These are phyloP conservation scores for Macrobrachium nipponense DNA, from an alignment of 1,140 invertebrate species.

Conservation along the genomic window DNA sequence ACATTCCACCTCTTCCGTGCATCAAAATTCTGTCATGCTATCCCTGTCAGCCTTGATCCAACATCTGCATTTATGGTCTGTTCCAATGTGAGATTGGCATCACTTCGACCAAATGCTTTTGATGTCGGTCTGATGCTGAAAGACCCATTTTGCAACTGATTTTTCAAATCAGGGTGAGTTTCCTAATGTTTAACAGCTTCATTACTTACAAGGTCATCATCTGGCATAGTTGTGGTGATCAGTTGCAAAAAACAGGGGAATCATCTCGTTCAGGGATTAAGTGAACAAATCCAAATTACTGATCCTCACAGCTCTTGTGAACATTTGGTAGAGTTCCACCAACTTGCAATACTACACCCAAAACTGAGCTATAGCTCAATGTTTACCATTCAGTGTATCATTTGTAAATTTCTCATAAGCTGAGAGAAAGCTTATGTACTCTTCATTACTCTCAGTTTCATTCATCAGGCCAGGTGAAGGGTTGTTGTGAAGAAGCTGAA, in stretches of 20 bases:
- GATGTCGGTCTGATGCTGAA: neutral
- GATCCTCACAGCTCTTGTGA: neutral
- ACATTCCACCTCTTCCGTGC: neutral
- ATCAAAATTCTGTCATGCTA: neutral
- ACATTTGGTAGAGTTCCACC: neutral
- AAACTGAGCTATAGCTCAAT: neutral
- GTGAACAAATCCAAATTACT: too few relatives aligned
- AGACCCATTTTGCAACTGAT: neutral
- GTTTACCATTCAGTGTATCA: neutral
- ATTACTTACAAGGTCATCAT: neutral
- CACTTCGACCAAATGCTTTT: neutral
- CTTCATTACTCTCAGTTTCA: too few relatives aligned
- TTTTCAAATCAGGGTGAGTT: neutral
- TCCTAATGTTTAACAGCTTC: neutral
- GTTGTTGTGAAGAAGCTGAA: too few relatives aligned
- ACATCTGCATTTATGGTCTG: neutral
- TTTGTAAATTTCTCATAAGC: neutral
- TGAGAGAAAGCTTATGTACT: too few relatives aligned
- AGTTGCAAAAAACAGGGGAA: neutral
- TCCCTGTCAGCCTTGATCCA: neutral
- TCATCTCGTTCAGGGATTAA: too few relatives aligned
- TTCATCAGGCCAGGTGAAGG: neutral
- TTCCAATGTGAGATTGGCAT: conserved; percentile 1
- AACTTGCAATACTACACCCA: neutral
- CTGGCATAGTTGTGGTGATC: neutral